A percentile compares a stretch with the other conserved stretches of the same genome.
These are phyloP conservation scores for Eucriotettix oculatus DNA, from an alignment of 2,888 invertebrate genomes.

Conservation along the genomic window DNA sequence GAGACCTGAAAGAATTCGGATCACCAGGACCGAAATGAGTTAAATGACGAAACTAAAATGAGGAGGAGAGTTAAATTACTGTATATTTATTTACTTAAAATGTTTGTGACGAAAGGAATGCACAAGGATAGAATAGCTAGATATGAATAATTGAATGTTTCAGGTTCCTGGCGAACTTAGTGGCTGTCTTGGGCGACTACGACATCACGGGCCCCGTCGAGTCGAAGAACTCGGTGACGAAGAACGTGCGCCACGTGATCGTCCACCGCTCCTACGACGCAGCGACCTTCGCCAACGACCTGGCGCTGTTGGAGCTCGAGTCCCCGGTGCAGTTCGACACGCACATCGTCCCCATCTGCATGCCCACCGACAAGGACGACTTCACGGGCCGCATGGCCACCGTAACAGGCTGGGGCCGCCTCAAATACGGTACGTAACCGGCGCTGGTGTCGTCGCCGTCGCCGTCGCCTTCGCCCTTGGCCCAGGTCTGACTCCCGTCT, in stretches of 20 bases:
- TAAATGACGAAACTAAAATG: too few species aligned
- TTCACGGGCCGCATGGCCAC: constrained; percentile 76
- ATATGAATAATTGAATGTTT: constrained; percentile 6
- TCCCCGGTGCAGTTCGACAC: constrained; percentile 65
- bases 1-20: too few species aligned
- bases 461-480: too few species aligned
- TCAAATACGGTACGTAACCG: constrained; percentile 55
- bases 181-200: constrained; percentile 81
- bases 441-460: too few species aligned
- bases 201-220: constrained; percentile 78
- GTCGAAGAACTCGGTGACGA: constrained; percentile 54
- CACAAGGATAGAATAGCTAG: too few species aligned
- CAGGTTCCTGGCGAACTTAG: constrained; percentile 73
- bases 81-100: too few species aligned
- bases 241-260: constrained; percentile 72
- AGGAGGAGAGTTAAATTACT: too few species aligned
- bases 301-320: constrained; percentile 74
- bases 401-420: constrained; percentile 83
- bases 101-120: too few species aligned
- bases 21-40: too few species aligned
- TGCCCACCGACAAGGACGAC: constrained; percentile 60
- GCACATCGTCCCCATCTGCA: constrained; percentile 84
- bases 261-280: constrained; percentile 80
- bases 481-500: neutral
- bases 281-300: constrained; percentile 80